Base-by-base conservation (phyloP, 2,113 vertebrate species). In the Dasypus novemcinctus region DNA sequence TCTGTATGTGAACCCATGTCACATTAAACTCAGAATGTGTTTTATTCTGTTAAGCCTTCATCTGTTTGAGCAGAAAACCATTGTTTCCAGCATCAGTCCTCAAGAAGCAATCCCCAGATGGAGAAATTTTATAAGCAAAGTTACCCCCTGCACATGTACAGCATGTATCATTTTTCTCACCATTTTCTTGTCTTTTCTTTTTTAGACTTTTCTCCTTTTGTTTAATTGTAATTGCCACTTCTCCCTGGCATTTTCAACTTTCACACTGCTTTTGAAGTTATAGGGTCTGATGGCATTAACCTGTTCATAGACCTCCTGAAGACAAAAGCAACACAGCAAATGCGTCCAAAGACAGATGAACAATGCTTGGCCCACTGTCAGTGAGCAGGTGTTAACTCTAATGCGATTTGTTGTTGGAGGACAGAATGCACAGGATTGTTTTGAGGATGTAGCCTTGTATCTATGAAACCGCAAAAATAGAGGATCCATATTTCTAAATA, bases 181-280 rank as follows among this genome's bases (percentile, higher is more conserved):
- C 12, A 66, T 91, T 95, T 97, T 90, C 41, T 85, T 27, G 76
- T 76, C 43, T 74, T 72, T 12, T 12, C 36, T 9, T 46, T 95
- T 80, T 95, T 84, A 69, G 25, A 88, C 64, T 38, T 87, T 64
- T 90, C 63, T 8, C 75, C 87, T 95, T 83, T 87, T 93, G 83
- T 80, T 90, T 95, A 93, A 95, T 87, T 96, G 41, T 95, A 86
- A 81, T 92, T 59, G 59, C 76, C 23, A 43, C 43, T 46, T 46
- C 43, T 75, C 43, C 46, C 38, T 63, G 78, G 38, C 72, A 61
- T 93, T 93, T 94, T 90, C 46, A 81, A 75, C 46, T 61, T 94
- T 52, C 52, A 82, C 57, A 27, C 5, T 76, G 59, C 52, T 63
- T 91, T 83, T 41, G 66, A 9, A 54, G 64, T 78, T 91, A 75